phyloP scores from a whole-genome alignment of 2,888 invertebrate species.

The Pilophorus perplexus region DNA sequence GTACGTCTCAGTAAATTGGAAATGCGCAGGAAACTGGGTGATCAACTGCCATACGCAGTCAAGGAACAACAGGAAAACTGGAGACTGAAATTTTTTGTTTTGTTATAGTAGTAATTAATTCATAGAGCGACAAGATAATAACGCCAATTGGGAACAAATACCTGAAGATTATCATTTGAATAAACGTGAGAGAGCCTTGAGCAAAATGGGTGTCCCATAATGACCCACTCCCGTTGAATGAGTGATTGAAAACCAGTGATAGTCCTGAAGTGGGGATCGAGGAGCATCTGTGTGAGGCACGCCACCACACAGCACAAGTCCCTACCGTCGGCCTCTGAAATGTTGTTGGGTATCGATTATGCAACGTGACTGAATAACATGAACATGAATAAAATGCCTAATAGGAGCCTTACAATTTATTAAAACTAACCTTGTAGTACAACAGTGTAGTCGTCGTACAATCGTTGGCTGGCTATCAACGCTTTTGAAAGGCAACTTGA shows the following conservation, averaged over 20 bases:
- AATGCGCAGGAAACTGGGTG: conserved; percentile 82
- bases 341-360: neutral
- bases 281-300: conserved; percentile 78
- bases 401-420: no score
- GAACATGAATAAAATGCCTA: neutral
- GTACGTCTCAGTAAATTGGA: conserved; percentile 90
- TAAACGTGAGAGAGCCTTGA: conserved; percentile 52
- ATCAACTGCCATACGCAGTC: conserved; percentile 92
- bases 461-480: conserved; percentile 65
- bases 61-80: conserved; percentile 84
- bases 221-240: conserved; percentile 93
- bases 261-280: conserved; percentile 81
- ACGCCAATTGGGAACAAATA: neutral
- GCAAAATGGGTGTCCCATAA: conserved; percentile 86
- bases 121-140: no score
- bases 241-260: conserved; percentile 84
- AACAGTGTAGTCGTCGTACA: conserved; percentile 68
- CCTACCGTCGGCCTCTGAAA: conserved; percentile 71
- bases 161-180: conserved; percentile 55
- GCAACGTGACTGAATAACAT: neutral
- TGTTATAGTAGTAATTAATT: neutral
- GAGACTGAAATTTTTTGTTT: conserved; percentile 71
- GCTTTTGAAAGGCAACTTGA: conserved; percentile 73
- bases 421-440: conserved; percentile 91
- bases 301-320: conserved; percentile 86